Base-by-base conservation (phyloP, 2,888 invertebrate species). In the Drosophila rellima region DNA sequence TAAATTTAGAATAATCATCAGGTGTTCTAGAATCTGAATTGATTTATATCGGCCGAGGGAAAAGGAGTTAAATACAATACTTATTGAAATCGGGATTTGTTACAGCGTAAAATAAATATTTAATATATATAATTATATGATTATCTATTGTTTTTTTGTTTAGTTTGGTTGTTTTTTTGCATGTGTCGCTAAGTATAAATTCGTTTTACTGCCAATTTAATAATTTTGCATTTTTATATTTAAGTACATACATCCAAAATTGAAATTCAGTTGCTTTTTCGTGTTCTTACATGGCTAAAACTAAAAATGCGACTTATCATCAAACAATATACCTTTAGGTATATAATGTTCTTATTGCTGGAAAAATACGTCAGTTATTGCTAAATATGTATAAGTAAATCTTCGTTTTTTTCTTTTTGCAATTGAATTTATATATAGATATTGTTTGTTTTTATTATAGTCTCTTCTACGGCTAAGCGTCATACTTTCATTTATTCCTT, bases 161-260 rank as follows among this genome's bases (percentile, higher is more conserved):
- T 50, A 20, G 47, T 63, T 56, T 54, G 29, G 48, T 65, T 57
- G n/a, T 56, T 20, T 54, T 54, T 61, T 66, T 59, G 55, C 56
- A 50, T 37, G 79, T 88, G 88, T 60, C 65, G 63, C 88, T 89
- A 90, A 88, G 56, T 71, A 88, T 90, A 90, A 89, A 90, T 90
- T 90, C 90, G 90, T 83, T 80, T 71, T 69, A 65, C 70, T 81
- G 78, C 51, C 82, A 82, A 74, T 70, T 72, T 52, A 73, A 62
- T 63, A 44, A 17, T 69, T 68, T 67, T 68, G 51, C 60, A 52
- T 61, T 56, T 33, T 13, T 33, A n/a, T 33, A 63, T 26, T 74
- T 62, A 55, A 68, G 40, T 69, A 77, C 54, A 73, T 59, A 67
- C 54, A 68, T 72, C 48, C 63, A 79, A 71, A 81, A 80, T 67